Percentiles rank a stretch among this genome's conserved stretches.
These are phyloP conservation scores for Charanyca ferruginea DNA, from an alignment of 2,888 invertebrate species.

Conservation along the genomic window DNA sequence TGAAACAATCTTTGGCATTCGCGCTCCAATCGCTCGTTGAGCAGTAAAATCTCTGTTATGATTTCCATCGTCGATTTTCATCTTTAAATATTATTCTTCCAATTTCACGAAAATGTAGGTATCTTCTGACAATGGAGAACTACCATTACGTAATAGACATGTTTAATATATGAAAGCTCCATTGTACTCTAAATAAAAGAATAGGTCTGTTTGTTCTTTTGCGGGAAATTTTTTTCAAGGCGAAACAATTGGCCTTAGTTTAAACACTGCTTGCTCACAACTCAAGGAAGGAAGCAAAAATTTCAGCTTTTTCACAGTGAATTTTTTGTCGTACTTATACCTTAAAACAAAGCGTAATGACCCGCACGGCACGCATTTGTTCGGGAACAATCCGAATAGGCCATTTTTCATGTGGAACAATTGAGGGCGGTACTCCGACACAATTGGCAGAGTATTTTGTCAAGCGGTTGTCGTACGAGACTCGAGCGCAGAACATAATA, in stretches of 20 bases:
- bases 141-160: conserved; percentile 49
- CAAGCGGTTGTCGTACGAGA: conserved; percentile 88
- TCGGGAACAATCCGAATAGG: conserved; percentile 89
- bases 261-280: conserved; percentile 79
- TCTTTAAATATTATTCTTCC: conserved; percentile 75
- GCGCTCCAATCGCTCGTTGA: conserved; percentile 79
- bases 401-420: conserved; percentile 91
- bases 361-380: conserved; percentile 90
- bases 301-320: conserved; percentile 83
- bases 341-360: conserved; percentile 91
- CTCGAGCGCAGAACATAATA: conserved; percentile 80
- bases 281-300: conserved; percentile 84
- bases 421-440: conserved; percentile 89
- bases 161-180: conserved; percentile 40
- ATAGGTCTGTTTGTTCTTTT: conserved; percentile 62
- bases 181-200: conserved; percentile 70
- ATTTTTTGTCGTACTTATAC: conserved; percentile 88
- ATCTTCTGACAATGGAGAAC: conserved; percentile 41
- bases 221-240: conserved; percentile 74
- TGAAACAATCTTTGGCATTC: conserved; percentile 85
- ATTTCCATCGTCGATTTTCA: conserved; percentile 80
- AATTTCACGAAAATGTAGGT: conserved; percentile 61
- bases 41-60: conserved; percentile 85
- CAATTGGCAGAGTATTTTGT: conserved; percentile 90
- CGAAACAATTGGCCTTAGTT: conserved; percentile 84